Evolutionary conservation across 2,797 vertebrate genomes (phyloP).

Genomic region (Megaceryle alcyon): DNA sequence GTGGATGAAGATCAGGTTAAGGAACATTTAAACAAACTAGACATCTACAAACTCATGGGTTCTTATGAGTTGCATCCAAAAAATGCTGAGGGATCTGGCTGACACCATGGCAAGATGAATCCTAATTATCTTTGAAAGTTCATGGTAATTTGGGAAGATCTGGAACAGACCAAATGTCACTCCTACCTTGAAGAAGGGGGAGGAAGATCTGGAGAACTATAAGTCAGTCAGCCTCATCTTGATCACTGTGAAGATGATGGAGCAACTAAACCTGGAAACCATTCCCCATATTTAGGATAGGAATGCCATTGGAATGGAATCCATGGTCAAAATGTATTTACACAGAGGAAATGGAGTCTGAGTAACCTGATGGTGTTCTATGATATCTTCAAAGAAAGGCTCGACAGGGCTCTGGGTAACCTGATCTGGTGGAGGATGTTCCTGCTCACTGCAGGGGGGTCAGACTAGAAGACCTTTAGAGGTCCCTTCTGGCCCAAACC

Average conservation of each 20-base stretch:
- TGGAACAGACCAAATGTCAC: not conserved
- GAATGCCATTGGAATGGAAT: not conserved
- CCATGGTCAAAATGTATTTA: not conserved
- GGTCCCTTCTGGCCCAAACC: no score
- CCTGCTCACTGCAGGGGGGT: no score
- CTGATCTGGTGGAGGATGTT: no score
- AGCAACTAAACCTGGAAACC: not conserved
- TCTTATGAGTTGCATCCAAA: not conserved
- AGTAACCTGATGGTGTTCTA: not conserved
- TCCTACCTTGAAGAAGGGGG: not conserved
- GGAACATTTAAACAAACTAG: not conserved
- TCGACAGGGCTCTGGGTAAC: no score
- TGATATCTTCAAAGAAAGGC: no score
- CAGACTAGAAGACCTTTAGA: no score
- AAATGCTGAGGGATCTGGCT: not conserved
- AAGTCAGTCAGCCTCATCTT: not conserved
- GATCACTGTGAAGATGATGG: not conserved
- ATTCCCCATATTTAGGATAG: not conserved
- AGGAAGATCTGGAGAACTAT: not conserved
- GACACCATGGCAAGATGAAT: not conserved
- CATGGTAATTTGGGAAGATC: not conserved
- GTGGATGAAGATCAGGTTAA: not conserved
- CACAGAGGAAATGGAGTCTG: not conserved
- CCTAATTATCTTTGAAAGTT: not conserved
- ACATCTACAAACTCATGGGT: not conserved